A percentile compares a stretch with the other conserved stretches of the same genome.
These are phyloP conservation scores for Plotosus lineatus DNA, from an alignment of 2,113 vertebrate species.

Conservation along the genomic window DNA sequence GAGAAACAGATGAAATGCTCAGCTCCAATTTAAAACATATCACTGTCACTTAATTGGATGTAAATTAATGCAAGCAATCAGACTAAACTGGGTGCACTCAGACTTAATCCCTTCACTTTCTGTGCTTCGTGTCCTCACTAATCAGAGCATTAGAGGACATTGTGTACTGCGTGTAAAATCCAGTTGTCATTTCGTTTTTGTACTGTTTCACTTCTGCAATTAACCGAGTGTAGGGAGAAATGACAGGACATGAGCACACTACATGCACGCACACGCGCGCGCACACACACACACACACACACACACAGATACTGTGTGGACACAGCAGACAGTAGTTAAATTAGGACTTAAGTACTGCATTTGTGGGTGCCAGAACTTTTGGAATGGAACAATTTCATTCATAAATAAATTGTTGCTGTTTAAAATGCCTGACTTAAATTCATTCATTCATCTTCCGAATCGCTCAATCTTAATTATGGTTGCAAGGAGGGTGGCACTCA, in stretches of 20 bases:
- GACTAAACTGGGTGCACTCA: constrained; percentile 55
- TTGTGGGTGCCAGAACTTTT: neutral
- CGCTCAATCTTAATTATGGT: too few species aligned
- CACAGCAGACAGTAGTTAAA: neutral
- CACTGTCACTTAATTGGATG: constrained; percentile 49
- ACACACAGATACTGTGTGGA: neutral
- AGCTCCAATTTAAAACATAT: constrained; percentile 48
- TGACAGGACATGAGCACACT: constrained; percentile 55
- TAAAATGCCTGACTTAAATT: too few species aligned
- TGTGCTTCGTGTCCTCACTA: constrained; percentile 59
- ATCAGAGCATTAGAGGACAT: constrained; percentile 64
- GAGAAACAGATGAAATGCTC: constrained; percentile 29
- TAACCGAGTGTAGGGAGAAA: constrained; percentile 63
- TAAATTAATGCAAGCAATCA: constrained; percentile 65
- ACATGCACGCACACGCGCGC: constrained; percentile 66
- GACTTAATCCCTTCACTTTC: constrained; percentile 63
- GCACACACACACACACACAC: constrained; percentile 60
- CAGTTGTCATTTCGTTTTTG: constrained; percentile 68
- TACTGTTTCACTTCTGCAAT: constrained; percentile 72
- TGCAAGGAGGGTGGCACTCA: too few species aligned
- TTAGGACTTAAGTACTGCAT: neutral
- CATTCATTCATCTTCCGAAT: too few species aligned
- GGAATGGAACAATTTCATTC: neutral
- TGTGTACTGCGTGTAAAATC: constrained; percentile 67
- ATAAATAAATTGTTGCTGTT: too few species aligned